Evolutionary conservation across 37 sponge, comb jelly and placozoan species (phyloP), one percentile per base, ranked within the genome.

Genomic region (Beroe forskalii): DNA sequence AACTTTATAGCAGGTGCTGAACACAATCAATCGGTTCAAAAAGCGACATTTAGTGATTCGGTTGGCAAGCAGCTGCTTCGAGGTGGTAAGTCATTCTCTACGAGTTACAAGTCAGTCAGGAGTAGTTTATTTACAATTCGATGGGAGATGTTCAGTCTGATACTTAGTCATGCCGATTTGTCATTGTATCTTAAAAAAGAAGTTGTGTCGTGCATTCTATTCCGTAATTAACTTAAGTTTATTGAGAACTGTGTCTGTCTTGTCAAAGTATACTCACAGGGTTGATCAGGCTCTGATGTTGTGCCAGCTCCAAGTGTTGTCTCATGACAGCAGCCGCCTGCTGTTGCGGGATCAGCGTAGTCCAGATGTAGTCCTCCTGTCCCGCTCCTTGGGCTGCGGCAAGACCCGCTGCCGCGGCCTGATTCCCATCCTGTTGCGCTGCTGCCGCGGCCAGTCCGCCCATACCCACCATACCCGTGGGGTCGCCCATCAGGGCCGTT

Each of bases 311-410:
- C 40, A 80, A 80, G 31, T 80, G 86, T 27, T 80, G 86, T 48
- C 86, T 35, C 86, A 80, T 80, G 28, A 80, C 86, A 25, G 86
- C 86, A 27, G 86, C 86, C 9, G 86, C 86, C 55, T 80, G 86
- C 55, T 80, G 86, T 48, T 80, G 86, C 0, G 86, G 86, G 2
- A 80, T 80, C 43, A 80, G 86, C 38, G 86, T 80, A 3, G 86
- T 80, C 86, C 86, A 80, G 86, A 80, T 44, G 55, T 80, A 80
- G 55, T 80, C 86, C 48, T 80, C 48, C 37, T 44, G 17, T 8
- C 48, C 48, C 44, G 17, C 28, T 6, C 20, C 27, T 3, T 4
- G 4, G 38, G 35, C 35, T 9, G n/a, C 55, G 27, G 55, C 48
- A n/a, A 22, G 20, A 38, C 55, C 86, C 23, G 55, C 86, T 30